Evolutionary conservation across 2,797 vertebrate genomes (phyloP).

Genomic region (Enteromius argenteus): DNA sequence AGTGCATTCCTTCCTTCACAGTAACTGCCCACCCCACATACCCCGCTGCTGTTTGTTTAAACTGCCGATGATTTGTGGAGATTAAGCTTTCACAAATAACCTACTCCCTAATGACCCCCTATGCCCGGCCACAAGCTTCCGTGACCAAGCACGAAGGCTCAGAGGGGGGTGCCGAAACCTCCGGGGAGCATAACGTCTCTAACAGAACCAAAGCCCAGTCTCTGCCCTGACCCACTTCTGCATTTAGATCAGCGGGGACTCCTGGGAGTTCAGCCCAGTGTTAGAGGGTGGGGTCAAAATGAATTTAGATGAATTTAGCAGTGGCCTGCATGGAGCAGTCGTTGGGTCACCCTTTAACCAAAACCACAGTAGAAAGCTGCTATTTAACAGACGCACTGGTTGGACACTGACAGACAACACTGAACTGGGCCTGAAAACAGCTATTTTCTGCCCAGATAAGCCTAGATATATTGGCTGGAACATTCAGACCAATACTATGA

Average conservation of each 20-base stretch:
- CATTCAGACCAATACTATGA: conserved; percentile 32
- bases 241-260: conserved; percentile 52
- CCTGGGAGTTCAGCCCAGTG: conserved; percentile 43
- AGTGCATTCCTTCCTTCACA: conserved; percentile 87
- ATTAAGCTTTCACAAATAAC: conserved; percentile 74
- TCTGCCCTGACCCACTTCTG: conserved; percentile 67
- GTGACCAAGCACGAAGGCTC: conserved; percentile 56
- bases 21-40: conserved; percentile 76
- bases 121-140: conserved; percentile 52
- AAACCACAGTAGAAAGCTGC: conserved; percentile 57
- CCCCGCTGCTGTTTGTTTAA: conserved; percentile 82
- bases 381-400: conserved; percentile 52
- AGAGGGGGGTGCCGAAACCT: conserved; percentile 57
- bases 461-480: conserved; percentile 39
- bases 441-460: conserved; percentile 31
- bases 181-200: conserved; percentile 42
- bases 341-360: conserved; percentile 38
- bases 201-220: conserved; percentile 34
- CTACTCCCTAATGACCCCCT: conserved; percentile 69
- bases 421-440: conserved; percentile 32
- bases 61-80: conserved; percentile 80
- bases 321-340: conserved; percentile 35
- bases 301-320: conserved; percentile 52
- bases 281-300: conserved; percentile 57
- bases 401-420: conserved; percentile 33